A percentile compares a stretch with the other conserved stretches of the same genome.
Conservation (phyloP, 1,140 invertebrate genomes). For the Oedothorax gibbosus region DNA sequence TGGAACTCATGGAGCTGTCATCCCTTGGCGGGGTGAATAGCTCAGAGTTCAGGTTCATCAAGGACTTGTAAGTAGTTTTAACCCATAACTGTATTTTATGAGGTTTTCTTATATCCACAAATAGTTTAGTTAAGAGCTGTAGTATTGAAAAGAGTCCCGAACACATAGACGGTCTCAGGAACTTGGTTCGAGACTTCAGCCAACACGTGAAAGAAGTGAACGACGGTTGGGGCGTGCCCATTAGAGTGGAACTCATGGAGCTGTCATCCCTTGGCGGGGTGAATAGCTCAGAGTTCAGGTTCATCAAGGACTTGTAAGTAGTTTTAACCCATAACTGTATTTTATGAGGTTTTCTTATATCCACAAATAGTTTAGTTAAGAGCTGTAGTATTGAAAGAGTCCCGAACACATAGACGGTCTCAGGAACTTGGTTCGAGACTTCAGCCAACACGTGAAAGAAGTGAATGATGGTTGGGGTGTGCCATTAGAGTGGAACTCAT, state of each 20-base stretch:
- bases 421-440: constrained; percentile 33
- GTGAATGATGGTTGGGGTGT: constrained; percentile 56
- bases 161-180: constrained; percentile 54
- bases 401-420: constrained; percentile 55
- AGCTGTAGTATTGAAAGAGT: constrained; percentile 48
- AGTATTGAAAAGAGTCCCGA: constrained; percentile 46
- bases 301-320: constrained; percentile 48
- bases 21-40: constrained; percentile 17
- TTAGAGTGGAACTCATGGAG: constrained; percentile 57
- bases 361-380: no score
- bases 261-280: constrained; percentile 9
- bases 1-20: constrained; percentile 53
- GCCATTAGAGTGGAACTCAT: constrained; percentile 56
- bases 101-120: no score
- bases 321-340: no score
- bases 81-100: no score
- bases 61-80: constrained; percentile 26
- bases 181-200: constrained; percentile 38
- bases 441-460: constrained; percentile 51
- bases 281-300: constrained; percentile 33
- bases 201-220: constrained; percentile 51
- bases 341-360: no score
- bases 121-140: not conserved
- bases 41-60: constrained; percentile 38
- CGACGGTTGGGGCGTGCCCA: constrained; percentile 55